phyloP scores from a whole-genome alignment of 2,113 vertebrate genomes.

The Stegostoma tigrinum region DNA sequence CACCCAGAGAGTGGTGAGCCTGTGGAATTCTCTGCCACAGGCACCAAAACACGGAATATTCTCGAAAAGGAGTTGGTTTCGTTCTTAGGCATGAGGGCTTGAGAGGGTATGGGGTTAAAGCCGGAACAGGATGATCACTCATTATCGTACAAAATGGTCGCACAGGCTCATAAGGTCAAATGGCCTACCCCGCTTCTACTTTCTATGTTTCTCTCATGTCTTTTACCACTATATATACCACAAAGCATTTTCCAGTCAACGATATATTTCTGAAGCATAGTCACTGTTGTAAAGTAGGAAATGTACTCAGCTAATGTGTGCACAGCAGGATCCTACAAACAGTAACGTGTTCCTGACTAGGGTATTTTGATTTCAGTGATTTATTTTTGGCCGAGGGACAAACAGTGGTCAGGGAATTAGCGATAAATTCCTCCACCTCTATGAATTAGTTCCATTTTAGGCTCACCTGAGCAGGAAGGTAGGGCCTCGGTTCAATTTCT shows the following conservation, averaged over 20 bases:
- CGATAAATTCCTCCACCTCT: neutral
- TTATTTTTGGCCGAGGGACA: neutral
- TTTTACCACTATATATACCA: too few species aligned
- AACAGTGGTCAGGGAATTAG: neutral
- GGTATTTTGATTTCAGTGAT: neutral
- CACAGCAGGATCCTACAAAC: neutral
- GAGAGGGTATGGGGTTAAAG: too few species aligned
- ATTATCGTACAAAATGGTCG: too few species aligned
- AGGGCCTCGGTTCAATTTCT: neutral
- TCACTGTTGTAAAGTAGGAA: neutral
- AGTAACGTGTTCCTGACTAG: neutral
- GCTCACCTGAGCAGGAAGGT: neutral
- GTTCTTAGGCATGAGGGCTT: too few species aligned
- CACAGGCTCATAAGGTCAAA: too few species aligned
- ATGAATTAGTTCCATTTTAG: neutral
- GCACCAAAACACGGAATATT: too few species aligned
- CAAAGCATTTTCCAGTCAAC: neutral
- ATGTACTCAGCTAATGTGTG: neutral
- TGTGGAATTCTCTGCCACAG: too few species aligned
- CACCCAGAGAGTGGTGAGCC: too few species aligned
- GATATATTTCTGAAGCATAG: neutral
- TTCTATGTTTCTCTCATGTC: too few species aligned
- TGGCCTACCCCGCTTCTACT: too few species aligned
- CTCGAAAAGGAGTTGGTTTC: too few species aligned
- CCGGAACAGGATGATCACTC: too few species aligned